Base-by-base conservation (phyloP, 2,797 vertebrate species). In the Crocodylus rhombifer region DNA sequence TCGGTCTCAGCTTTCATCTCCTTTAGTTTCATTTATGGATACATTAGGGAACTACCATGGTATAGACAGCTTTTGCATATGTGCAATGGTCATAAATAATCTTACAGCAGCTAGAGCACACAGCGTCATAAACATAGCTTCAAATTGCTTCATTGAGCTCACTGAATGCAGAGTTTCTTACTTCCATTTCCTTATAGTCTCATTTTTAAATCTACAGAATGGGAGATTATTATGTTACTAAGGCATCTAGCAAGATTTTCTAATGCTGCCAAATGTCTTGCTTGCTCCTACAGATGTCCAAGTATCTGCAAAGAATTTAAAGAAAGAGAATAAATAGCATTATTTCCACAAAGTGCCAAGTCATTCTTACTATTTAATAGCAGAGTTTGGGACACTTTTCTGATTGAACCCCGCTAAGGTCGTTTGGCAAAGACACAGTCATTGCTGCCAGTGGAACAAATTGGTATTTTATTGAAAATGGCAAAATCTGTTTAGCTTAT, bases 391-490 rank as follows among this genome's bases (percentile, higher is more conserved):
- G 86, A 93, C 94, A 89, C 62, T 57, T 78, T 92, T 92, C 91
- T 94, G 84, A 82, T 57, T 69, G 63, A 91, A 87, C 90, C 83
- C 73, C 82, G 73, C 33, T 75, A 87, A 91, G 64, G 88, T 91
- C 90, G 87, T 84, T 91, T 92, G 56, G 89, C 63, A 58, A 86
- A 94, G 86, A 95, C 91, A 36, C 30, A 62, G 23, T 20, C 51
- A 30, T 65, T 30, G 87, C 23, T 90, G 93, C 86, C 91, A 95
- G 77, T 89, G 94, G 95, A 96, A 95, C 14, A 92, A 95, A 89
- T 86, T 5, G 23, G 42, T 74, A 87, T 91, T 96, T 94, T 94
- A 95, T 89, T 93, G 92, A 87, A 91, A 91, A 91, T 51, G 28
- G 51, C 82, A 90, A 96, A 77, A 92, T 83, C 87, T 92, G 87